Evolutionary conservation across 2,888 invertebrate genomes (phyloP).

Genomic region (Lymantria dispar): DNA sequence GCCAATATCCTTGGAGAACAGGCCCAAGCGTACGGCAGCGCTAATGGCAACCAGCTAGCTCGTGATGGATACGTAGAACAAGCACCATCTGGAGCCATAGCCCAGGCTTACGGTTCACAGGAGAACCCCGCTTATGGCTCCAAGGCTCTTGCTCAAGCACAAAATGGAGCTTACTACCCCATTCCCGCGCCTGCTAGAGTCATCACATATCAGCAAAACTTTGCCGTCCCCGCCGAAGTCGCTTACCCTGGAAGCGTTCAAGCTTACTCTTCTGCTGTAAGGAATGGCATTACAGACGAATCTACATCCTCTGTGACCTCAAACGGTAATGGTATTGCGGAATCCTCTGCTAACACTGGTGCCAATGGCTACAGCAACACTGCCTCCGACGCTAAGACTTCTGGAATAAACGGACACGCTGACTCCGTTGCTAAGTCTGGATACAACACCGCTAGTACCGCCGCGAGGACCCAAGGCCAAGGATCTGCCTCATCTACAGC

Average conservation of each 20-base stretch:
- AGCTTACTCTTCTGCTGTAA: constrained; percentile 54
- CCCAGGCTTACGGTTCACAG: constrained; percentile 18
- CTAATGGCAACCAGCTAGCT: constrained; percentile 28
- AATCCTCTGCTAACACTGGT: constrained; percentile 57
- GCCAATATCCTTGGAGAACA: constrained; percentile 46
- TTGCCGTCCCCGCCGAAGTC: constrained; percentile 32
- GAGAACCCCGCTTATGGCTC: constrained; percentile 23
- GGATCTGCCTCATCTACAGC: constrained; percentile 56
- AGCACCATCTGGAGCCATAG: constrained; percentile 40
- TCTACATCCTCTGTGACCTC: constrained; percentile 49
- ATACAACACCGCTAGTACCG: constrained; percentile 45
- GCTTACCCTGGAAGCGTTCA: constrained; percentile 35
- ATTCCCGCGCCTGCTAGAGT: constrained; percentile 59
- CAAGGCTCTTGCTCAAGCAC: constrained; percentile 32
- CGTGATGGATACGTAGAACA: constrained; percentile 31
- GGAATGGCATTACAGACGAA: constrained; percentile 49
- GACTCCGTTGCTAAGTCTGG: constrained; percentile 56
- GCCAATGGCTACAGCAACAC: constrained; percentile 47
- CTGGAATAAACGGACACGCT: constrained; percentile 57
- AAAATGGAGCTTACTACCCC: constrained; percentile 48
- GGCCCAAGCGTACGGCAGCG: constrained; percentile 32
- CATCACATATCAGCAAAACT: constrained; percentile 64
- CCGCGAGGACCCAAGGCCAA: constrained; percentile 49
- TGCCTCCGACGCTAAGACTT: constrained; percentile 54
- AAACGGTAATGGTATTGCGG: constrained; percentile 51